phyloP scores from a whole-genome alignment of 2,888 invertebrate species.

The Chironomus riparius region DNA sequence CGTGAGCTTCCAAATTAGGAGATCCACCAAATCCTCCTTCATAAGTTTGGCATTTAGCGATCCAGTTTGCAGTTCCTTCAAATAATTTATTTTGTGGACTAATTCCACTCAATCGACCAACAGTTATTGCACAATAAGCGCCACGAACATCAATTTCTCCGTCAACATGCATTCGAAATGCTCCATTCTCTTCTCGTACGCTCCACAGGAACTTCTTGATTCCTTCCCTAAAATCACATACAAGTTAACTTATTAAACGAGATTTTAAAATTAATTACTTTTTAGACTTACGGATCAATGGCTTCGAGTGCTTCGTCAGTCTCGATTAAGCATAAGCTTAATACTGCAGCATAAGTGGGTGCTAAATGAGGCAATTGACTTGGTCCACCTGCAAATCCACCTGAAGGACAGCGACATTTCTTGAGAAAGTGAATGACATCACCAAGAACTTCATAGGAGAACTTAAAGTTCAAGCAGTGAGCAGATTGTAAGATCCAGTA shows the following conservation, averaged over 20 bases:
- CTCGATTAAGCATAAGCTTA: conserved; percentile 82
- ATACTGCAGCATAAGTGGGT: conserved; percentile 94
- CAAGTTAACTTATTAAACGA: too few species aligned
- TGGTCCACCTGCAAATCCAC: conserved; percentile 93
- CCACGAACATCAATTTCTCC: conserved; percentile 94
- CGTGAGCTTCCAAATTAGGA: conserved; percentile 95
- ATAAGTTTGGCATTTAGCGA: conserved; percentile 92
- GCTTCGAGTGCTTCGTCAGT: conserved; percentile 75
- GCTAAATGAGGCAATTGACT: conserved; percentile 89
- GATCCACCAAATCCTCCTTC: conserved; percentile 96
- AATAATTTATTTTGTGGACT: conserved; percentile 52
- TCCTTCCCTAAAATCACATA: conserved; percentile 39
- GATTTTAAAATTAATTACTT: too few species aligned
- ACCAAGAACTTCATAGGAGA: conserved; percentile 49
- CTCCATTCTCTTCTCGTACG: conserved; percentile 74
- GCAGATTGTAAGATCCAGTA: conserved; percentile 95
- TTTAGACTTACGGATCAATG: conserved; percentile 49
- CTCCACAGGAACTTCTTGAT: conserved; percentile 70
- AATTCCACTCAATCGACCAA: conserved; percentile 58
- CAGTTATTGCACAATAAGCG: conserved; percentile 90
- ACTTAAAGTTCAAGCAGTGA: conserved; percentile 59
- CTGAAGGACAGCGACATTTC: conserved; percentile 47
- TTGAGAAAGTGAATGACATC: conserved; percentile 51
- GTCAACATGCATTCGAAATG: conserved; percentile 81
- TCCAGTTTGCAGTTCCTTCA: conserved; percentile 84